Percentiles rank a stretch among this genome's conserved stretches.
These are phyloP conservation scores for Melieria picta DNA, from an alignment of 2,888 invertebrate genomes.

Conservation along the genomic window DNA sequence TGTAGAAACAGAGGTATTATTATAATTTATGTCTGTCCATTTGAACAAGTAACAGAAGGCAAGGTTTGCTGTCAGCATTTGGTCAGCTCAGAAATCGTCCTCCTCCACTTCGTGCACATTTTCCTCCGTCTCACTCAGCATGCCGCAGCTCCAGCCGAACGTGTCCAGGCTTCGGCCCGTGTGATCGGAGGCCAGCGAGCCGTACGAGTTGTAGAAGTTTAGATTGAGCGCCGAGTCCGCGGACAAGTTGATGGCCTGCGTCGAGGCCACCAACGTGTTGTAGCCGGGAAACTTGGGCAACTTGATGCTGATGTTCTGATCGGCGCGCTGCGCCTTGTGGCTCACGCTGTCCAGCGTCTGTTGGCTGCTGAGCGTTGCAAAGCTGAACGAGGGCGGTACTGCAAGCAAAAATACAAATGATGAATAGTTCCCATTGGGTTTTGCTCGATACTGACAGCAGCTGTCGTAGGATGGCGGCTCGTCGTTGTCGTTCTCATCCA, in stretches of 20 bases:
- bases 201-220: conserved; percentile 54
- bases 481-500: conserved; percentile 46
- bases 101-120: conserved; percentile 23
- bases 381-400: conserved; percentile 61
- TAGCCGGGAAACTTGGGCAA: conserved; percentile 58
- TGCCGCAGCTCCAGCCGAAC: conserved; percentile 52
- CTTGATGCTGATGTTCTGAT: conserved; percentile 46
- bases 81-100: background rate
- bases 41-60: too few species aligned
- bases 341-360: conserved; percentile 47
- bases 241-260: conserved; percentile 49
- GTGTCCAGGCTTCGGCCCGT: conserved; percentile 57
- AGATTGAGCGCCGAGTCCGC: conserved; percentile 53
- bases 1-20: too few species aligned
- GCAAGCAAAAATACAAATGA: conserved; percentile 4
- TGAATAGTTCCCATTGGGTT: background rate
- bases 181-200: conserved; percentile 53
- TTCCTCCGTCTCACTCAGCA: conserved; percentile 37
- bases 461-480: conserved; percentile 61
- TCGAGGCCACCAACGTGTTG: conserved; percentile 50
- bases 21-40: too few species aligned
- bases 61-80: too few species aligned
- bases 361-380: conserved; percentile 58
- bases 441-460: conserved; percentile 52
- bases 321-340: conserved; percentile 24